Base-by-base conservation (phyloP, 2,797 vertebrate species). In the Hyperoplus immaculatus region DNA sequence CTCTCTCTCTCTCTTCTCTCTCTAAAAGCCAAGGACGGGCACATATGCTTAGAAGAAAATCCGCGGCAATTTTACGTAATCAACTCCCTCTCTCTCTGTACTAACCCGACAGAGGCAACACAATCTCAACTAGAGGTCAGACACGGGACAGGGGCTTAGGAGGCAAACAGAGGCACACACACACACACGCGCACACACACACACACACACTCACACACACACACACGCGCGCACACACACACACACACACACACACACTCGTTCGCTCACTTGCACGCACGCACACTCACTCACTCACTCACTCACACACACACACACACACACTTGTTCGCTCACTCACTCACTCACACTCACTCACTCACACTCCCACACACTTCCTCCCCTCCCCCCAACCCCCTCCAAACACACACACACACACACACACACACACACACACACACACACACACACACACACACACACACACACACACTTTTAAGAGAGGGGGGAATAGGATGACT, bases 71-170 rank as follows among this genome's bases (percentile, higher is more conserved):
- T 82, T 61, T 60, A 51, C 78, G 62, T 88, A 89, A 92, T 92
- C 90, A 90, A 90, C 89, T 90, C 91, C 80, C 29, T 29, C 29
- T 29, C 29, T 29, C 29, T 93, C 92, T 88, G 87, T 82, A 80
- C 86, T 82, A 3, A 29, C 29, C 78, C 55, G n/a, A 41, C 80
- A 2, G 82, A 79, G 9, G 75, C 82, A 61, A 77, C 87, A 75
- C 89, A 85, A 87, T 89, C 90, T 83, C 85, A 89, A 83, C 90
- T 87, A 87, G 89, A 92, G 91, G 92, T 92, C 89, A 78, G 78
- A 55, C 70, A n/a, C 63, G 43, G 77, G 77, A 85, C 29, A 84
- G 86, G 71, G 88, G 91, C 89, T 91, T 85, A 87, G 83, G 66
- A 66, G 79, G 78, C 38, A 68, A 61, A 73, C 2, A 29, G 29